phyloP scores from a whole-genome alignment of 2,113 vertebrate genomes.

The Catagonus wagneri region DNA sequence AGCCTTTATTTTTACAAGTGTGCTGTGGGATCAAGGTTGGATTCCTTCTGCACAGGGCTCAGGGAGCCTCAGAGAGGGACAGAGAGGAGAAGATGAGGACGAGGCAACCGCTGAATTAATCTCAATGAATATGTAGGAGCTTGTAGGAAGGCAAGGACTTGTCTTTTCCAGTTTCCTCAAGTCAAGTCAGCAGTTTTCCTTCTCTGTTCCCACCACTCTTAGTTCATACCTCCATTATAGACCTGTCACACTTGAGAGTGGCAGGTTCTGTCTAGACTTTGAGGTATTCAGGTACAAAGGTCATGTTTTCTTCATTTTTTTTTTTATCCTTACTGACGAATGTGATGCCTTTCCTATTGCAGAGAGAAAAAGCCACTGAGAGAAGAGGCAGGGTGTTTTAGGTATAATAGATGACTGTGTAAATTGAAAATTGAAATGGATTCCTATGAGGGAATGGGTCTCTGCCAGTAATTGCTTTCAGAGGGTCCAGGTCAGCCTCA shows the following conservation, averaged over 20 bases:
- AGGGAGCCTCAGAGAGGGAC: neutral
- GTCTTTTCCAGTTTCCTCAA: neutral
- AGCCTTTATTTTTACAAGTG: neutral
- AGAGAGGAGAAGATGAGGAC: neutral
- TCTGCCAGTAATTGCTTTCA: conserved; percentile 33
- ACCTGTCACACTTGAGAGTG: neutral
- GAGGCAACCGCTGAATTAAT: neutral
- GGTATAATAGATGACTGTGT: neutral
- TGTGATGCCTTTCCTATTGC: neutral
- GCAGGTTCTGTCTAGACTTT: conserved; percentile 11
- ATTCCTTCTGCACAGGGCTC: neutral
- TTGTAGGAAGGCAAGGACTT: neutral
- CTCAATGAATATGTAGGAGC: neutral
- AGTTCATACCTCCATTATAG: neutral
- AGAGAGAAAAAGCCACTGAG: neutral
- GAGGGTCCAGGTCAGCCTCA: neutral
- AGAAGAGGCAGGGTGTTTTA: neutral
- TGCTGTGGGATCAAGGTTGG: neutral
- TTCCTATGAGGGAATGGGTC: neutral
- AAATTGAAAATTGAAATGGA: conserved; percentile 2
- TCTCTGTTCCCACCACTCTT: neutral
- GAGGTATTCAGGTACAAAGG: neutral
- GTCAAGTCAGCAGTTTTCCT: neutral
- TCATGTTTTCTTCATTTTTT: neutral
- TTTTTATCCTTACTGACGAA: conserved; percentile 7